Conservation (phyloP, 2,888 invertebrate genomes). For the Leucophora obtusa region DNA sequence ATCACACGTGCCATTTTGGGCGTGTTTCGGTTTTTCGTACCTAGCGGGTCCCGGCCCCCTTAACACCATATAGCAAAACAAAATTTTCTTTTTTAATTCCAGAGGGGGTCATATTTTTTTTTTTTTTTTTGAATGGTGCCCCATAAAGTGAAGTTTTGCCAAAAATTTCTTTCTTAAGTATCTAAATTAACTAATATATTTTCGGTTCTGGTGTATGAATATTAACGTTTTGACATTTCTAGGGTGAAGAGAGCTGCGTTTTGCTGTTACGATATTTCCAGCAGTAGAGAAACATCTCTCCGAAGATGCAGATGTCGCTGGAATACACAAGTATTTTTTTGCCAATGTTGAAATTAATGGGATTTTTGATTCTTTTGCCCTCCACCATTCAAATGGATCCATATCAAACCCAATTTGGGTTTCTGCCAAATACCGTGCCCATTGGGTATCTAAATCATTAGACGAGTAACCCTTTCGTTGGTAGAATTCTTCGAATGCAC, state of each 20-base stretch:
- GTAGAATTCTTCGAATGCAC: too few relatives aligned
- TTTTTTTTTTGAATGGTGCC: too few relatives aligned
- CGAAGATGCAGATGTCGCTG: not conserved
- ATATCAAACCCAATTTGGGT: not conserved
- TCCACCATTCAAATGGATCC: slow-evolving; percentile 9
- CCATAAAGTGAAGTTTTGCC: too few relatives aligned
- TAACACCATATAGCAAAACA: too few relatives aligned
- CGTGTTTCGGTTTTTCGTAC: too few relatives aligned
- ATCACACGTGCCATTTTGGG: too few relatives aligned
- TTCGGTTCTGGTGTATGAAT: not conserved
- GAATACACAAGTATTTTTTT: slow-evolving; percentile 3
- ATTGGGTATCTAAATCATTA: not conserved
- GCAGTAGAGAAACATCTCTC: slow-evolving; percentile 2
- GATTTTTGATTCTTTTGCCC: not conserved
- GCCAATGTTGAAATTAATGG: not conserved
- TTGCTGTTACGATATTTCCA: not conserved
- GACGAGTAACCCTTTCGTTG: too few relatives aligned
- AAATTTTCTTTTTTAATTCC: too few relatives aligned
- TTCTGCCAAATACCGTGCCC: not conserved
- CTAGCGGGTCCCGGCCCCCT: too few relatives aligned
- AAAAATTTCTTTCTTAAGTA: too few relatives aligned
- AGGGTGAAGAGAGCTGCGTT: not conserved
- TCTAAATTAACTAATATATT: too few relatives aligned
- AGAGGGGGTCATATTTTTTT: too few relatives aligned
- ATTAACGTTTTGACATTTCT: not conserved